These are phyloP conservation scores for Rosalia funebris DNA, from an alignment of 2,888 invertebrate genomes.

Conservation along the genomic window DNA sequence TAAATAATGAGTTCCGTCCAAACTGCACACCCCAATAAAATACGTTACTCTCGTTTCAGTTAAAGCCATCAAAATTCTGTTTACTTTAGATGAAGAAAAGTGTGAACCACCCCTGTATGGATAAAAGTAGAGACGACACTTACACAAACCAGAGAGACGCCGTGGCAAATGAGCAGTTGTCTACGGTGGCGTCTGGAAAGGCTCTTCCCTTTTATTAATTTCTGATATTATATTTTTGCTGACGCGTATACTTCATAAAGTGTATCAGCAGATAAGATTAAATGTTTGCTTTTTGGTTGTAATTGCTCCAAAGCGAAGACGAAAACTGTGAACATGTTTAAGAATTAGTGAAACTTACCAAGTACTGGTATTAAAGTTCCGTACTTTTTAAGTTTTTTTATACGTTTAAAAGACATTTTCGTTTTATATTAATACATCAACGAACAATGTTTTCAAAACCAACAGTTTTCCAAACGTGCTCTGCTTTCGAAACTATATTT, in stretches of 20 bases:
- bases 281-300: neutral
- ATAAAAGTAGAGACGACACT: constrained; percentile 7
- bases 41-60: constrained; percentile 48
- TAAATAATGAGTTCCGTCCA: constrained; percentile 50
- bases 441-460: too few species aligned
- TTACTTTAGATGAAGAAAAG: constrained; percentile 32
- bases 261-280: neutral
- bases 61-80: constrained; percentile 35
- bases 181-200: constrained; percentile 12
- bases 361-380: too few species aligned
- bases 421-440: too few species aligned
- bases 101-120: constrained; percentile 9
- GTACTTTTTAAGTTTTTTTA: too few species aligned
- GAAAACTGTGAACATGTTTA: too few species aligned
- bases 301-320: too few species aligned
- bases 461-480: too few species aligned
- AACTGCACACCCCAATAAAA: constrained; percentile 48
- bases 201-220: constrained; percentile 17
- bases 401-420: too few species aligned
- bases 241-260: neutral
- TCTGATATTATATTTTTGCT: constrained; percentile 5
- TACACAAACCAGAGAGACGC: constrained; percentile 19
- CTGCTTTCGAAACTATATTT: too few species aligned
- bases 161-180: constrained; percentile 14
- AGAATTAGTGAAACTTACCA: too few species aligned